Percentiles rank a stretch among this genome's conserved stretches.
Conservation (phyloP, 2,797 vertebrate genomes). For the Cynodonichthys magdalenae region DNA sequence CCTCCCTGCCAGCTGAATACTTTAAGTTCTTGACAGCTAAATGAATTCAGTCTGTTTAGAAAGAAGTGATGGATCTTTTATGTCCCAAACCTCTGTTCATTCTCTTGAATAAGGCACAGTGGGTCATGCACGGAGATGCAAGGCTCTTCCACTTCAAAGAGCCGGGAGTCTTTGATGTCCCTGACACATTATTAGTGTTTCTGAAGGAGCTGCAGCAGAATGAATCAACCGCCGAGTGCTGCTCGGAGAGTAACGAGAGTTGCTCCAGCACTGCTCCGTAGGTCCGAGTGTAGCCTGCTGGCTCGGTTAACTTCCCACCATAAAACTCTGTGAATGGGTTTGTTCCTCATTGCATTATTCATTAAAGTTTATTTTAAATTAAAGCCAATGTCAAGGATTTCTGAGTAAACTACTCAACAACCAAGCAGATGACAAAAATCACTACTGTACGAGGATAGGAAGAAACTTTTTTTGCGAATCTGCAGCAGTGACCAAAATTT, state of each 20-base stretch:
- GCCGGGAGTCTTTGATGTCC: slow-evolving; percentile 74
- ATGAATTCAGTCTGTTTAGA: slow-evolving; percentile 63
- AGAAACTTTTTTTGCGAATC: neutral
- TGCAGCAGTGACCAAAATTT: neutral
- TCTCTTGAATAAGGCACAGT: slow-evolving; percentile 58
- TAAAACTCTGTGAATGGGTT: slow-evolving; percentile 34
- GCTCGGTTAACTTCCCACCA: slow-evolving; percentile 42
- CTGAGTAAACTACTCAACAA: slow-evolving; percentile 2
- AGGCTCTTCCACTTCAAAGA: slow-evolving; percentile 76
- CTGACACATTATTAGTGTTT: slow-evolving; percentile 75
- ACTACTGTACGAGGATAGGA: neutral
- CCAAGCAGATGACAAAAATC: neutral
- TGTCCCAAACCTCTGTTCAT: slow-evolving; percentile 67
- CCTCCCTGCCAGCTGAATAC: slow-evolving; percentile 32
- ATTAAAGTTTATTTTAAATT: slow-evolving; percentile 53
- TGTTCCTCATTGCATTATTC: slow-evolving; percentile 47
- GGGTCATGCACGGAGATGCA: slow-evolving; percentile 67
- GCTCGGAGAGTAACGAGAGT: slow-evolving; percentile 34
- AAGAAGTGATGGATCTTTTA: slow-evolving; percentile 62
- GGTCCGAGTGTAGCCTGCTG: slow-evolving; percentile 53
- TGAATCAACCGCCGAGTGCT: slow-evolving; percentile 49
- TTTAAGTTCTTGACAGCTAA: slow-evolving; percentile 53
- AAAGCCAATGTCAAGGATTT: slow-evolving; percentile 31
- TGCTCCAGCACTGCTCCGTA: slow-evolving; percentile 42
- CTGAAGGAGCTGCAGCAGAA: slow-evolving; percentile 67